phyloP scores from a whole-genome alignment of 2,113 vertebrate genomes.

The Trinectes maculatus region DNA sequence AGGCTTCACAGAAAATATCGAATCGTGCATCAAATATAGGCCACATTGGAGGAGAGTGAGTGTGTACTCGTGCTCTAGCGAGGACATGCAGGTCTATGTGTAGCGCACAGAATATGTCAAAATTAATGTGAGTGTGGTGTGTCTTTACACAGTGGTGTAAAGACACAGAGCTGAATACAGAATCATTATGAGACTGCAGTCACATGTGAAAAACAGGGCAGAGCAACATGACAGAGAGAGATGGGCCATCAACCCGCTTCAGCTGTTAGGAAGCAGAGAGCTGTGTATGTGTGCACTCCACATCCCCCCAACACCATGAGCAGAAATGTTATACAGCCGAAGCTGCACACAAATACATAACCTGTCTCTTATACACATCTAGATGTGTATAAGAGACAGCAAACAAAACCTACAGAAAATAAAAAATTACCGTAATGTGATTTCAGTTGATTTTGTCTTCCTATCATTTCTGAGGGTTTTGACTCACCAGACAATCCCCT shows the following conservation, averaged over 20 bases:
- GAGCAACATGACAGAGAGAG: conserved; percentile 23
- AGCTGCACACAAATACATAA: neutral
- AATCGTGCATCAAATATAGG: conserved; percentile 23
- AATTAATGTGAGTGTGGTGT: neutral
- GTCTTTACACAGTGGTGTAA: conserved; percentile 10
- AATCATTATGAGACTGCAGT: conserved; percentile 13
- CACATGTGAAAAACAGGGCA: conserved; percentile 11
- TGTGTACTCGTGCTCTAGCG: neutral
- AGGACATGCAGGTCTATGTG: neutral
- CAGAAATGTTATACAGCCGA: neutral
- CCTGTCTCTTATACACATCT: too few species aligned
- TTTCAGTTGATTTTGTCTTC: neutral
- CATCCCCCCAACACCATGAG: neutral
- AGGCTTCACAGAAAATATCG: conserved; percentile 29
- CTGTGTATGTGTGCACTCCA: neutral
- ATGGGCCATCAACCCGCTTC: conserved; percentile 22
- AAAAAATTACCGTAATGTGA: neutral
- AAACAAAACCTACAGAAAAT: neutral
- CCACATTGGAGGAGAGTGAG: neutral
- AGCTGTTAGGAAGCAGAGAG: conserved; percentile 2
- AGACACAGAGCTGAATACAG: neutral
- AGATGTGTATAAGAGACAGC: neutral
- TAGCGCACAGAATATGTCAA: conserved; percentile 5
- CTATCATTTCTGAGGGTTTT: too few species aligned
- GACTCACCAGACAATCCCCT: conserved; percentile 97